A percentile compares a stretch with the other conserved stretches of the same genome.
Evolutionary conservation across 2,113 vertebrate species (phyloP).

Genomic region (Polypterus senegalus): DNA sequence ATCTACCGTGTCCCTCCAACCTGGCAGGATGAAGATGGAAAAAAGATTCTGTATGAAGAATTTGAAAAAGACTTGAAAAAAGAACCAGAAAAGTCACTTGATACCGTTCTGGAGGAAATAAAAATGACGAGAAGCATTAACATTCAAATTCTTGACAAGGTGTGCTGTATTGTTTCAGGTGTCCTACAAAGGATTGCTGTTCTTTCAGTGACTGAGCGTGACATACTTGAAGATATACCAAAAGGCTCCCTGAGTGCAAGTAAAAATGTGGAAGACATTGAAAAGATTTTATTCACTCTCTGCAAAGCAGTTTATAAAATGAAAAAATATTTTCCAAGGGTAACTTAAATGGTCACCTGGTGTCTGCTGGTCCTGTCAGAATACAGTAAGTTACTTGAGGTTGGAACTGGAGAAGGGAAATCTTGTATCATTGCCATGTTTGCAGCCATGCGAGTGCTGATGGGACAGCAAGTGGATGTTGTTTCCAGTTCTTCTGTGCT

Average conservation of each 20-base stretch:
- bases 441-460: constrained; percentile 31
- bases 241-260: no score
- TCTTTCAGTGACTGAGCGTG: no score
- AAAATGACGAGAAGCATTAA: constrained; percentile 19
- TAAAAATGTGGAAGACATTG: background rate
- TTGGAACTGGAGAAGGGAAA: constrained; percentile 41
- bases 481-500: constrained; percentile 20
- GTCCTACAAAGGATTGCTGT: no score
- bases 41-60: background rate
- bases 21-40: constrained; percentile 1
- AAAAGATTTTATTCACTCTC: constrained; percentile 5
- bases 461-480: constrained; percentile 14
- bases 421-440: constrained; percentile 45
- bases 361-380: constrained; percentile 34
- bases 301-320: constrained; percentile 17
- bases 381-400: constrained; percentile 30
- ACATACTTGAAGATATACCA: no score
- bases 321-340: constrained; percentile 14
- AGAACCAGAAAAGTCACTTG: constrained; percentile 17
- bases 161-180: constrained; percentile 21
- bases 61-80: background rate
- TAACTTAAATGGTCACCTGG: constrained; percentile 43
- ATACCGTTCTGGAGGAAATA: constrained; percentile 33
- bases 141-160: background rate
- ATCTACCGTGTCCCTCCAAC: constrained; percentile 8